phyloP scores from a whole-genome alignment of 1,140 invertebrate species.

The Drosophila miranda region DNA sequence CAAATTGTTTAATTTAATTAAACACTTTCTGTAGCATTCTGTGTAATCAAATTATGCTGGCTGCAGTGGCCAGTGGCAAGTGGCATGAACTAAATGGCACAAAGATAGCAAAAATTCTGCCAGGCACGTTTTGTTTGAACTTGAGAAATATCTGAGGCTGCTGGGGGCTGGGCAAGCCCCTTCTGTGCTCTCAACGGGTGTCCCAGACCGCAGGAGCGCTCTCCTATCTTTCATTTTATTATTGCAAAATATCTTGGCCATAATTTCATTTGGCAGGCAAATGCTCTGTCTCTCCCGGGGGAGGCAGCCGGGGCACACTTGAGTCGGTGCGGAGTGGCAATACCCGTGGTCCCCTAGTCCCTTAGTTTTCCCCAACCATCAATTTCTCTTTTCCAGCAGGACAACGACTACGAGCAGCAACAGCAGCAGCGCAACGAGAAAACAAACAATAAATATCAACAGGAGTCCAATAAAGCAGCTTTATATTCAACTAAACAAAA shows the following conservation, averaged over 20 bases:
- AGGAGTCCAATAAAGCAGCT: conserved; percentile 45
- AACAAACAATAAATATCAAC: conserved; percentile 38
- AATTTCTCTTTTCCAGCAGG: conserved; percentile 52
- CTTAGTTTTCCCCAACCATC: conserved; percentile 21
- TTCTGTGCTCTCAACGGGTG: conserved; percentile 42
- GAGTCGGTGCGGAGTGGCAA: conserved; percentile 45
- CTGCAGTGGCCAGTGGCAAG: conserved; percentile 20
- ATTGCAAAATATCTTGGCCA: conserved; percentile 59
- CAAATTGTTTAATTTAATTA: conserved; percentile 30
- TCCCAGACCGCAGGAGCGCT: conserved; percentile 15
- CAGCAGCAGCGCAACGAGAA: conserved; percentile 12
- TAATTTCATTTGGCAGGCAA: conserved; percentile 62
- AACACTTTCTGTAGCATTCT: not conserved
- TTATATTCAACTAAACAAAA: conserved; percentile 44
- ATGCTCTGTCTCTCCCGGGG: conserved; percentile 29
- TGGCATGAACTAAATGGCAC: conserved; percentile 25
- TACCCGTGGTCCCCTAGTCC: not conserved
- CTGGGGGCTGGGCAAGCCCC: too few species aligned
- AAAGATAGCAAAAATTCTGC: conserved; percentile 50
- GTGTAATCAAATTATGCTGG: conserved; percentile 34
- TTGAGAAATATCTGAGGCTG: conserved; percentile 18
- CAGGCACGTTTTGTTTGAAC: conserved; percentile 54
- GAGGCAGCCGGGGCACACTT: conserved; percentile 51
- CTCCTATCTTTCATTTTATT: conserved; percentile 35
- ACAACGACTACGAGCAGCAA: conserved; percentile 12